Evolutionary conservation across 2,113 vertebrate species (phyloP), one percentile per base, ranked within the genome.

Genomic region (Eudyptes chrysolophus): DNA sequence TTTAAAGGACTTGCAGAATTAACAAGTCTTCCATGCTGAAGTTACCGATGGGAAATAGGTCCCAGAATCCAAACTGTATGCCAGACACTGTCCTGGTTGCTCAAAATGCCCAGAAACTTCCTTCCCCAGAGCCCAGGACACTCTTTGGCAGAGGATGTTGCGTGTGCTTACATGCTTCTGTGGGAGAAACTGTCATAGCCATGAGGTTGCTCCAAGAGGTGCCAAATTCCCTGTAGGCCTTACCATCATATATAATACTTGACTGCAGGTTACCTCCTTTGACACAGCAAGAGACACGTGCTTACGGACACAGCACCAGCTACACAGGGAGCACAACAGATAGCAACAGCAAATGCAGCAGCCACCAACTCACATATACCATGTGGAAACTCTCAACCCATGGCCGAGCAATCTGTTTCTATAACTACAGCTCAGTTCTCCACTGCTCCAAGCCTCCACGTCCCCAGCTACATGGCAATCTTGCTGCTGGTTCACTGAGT

Each of bases 141-240:
- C 4, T 34, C 9, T 72, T 49, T 15, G n/a, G 11, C 44, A 74
- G 32, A 87, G 49, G 5, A 2, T 46, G 4, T 21, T 55, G 20
- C 0, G 0, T 18, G 14, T 77, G 18, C 29, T 54, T 52, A 38
- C 0, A 1, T 10, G 9, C 7, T 62, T 40, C 13, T 9, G 3
- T 3, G 9, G 32, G 10, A 57, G 27, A 72, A 72, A 27, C 11
- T 24, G 3, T 20, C 14, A 46, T 2, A 40, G 8, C 12, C 21
- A 40, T 2, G n/a, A 60, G 4, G 4, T 42, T 72, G 4, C 20
- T 69, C 30, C 34, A 48, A 9, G 2, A 38, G 34, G 7, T 52
- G 19, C 40, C 40, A 61, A 61, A 66, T 22, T 34, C 38, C 27
- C 11, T 55, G 0, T 2, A 54, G 40, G 32, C 8, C 18, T 69